Evolutionary conservation across 2,797 vertebrate species (phyloP).

Genomic region (Lepilemur ruficaudatus): DNA sequence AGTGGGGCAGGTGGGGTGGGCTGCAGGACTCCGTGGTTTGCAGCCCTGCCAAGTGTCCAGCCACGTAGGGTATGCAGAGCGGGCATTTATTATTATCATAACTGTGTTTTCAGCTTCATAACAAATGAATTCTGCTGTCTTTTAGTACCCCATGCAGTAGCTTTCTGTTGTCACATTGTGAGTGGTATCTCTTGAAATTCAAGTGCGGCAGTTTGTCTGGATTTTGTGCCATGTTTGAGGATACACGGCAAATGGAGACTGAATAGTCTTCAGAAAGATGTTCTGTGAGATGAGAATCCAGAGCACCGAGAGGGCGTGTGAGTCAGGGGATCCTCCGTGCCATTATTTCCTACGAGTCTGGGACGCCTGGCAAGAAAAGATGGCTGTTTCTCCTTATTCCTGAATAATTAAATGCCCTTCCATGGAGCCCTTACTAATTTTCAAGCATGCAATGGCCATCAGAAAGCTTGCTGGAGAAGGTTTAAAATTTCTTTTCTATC

Average conservation of each 20-base stretch:
- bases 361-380: background rate
- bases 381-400: background rate
- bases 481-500: slow-evolving; percentile 14
- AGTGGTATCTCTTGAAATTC: background rate
- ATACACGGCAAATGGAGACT: background rate
- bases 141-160: background rate
- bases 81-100: background rate
- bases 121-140: background rate
- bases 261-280: background rate
- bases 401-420: background rate
- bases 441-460: background rate
- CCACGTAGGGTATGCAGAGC: rapidly evolving
- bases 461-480: background rate
- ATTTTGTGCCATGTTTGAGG: background rate
- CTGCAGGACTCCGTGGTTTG: background rate
- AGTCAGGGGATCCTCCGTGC: background rate
- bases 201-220: background rate
- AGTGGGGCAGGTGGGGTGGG: background rate
- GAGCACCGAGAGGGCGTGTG: background rate
- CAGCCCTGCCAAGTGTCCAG: background rate
- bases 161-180: background rate
- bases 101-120: background rate
- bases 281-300: background rate
- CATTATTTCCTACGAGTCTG: background rate
- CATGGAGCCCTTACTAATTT: background rate